Evolutionary conservation across 2,888 invertebrate genomes (phyloP), one percentile per base, ranked within the genome.

Genomic region (Arge pagana): DNA sequence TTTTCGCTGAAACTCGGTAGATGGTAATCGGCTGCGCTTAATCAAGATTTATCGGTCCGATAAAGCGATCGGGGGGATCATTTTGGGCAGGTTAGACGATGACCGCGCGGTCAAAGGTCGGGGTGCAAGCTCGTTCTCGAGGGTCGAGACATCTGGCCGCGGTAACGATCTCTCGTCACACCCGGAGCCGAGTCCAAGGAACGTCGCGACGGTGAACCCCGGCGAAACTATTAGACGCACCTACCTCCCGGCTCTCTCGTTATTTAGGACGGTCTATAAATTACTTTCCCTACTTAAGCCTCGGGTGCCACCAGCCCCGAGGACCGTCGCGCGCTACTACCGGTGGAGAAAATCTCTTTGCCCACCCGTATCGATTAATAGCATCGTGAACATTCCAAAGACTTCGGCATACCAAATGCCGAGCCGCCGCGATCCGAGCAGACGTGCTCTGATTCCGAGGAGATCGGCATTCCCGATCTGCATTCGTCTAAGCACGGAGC

Each of bases 241-340:
- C 45, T 18, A 45, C 28, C 28, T n/a, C n/a, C 10, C 3, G 24
- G 31, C n/a, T 21, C 31, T 33, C 33, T 19, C 10, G 45, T 45
- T 45, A 45, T 45, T 45, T 23, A 45, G 45, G 33, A 15, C 10
- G 33, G 45, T 45, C 33, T 33, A 45, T 45, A 33, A 45, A 45
- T 45, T 31, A 45, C 45, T 45, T 45, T 45, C 33, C 45, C 33
- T 45, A 33, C 45, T 45, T 33, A 33, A 33, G 45, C 21, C 23
- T 45, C 24, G 24, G 45, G 33, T 23, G 23, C 35, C 23, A 33
- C 45, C n/a, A n/a, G 33, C 33, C 33, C 35, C 23, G 45, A 15
- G 35, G 35, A 33, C 45, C 45, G 16, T 33, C 15, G 31, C n/a
- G n/a, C n/a, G 10, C 2, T 3, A 26, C n/a, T 31, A 19, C 23